These are phyloP conservation scores for Aphis gossypii DNA, from an alignment of 1,140 invertebrate genomes.

Conservation along the genomic window DNA sequence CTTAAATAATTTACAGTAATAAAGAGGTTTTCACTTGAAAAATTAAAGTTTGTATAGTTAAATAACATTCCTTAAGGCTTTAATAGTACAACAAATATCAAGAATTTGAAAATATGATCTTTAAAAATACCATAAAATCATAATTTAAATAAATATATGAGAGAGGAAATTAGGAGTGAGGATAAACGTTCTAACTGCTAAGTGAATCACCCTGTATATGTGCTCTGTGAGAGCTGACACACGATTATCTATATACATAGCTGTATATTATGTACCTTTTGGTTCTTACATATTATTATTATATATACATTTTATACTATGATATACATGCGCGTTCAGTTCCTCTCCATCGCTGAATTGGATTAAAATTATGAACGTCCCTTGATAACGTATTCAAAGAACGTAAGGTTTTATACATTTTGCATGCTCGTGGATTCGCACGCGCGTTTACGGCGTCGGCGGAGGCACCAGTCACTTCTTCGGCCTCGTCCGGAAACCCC, in stretches of 20 bases:
- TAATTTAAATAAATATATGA: not conserved
- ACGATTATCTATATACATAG: no score
- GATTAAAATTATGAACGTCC: conserved; percentile 25
- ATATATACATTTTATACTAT: not conserved
- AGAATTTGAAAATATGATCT: not conserved
- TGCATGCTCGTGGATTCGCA: conserved; percentile 17
- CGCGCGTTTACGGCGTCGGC: conserved; percentile 20
- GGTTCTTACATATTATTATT: not conserved
- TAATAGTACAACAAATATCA: no score
- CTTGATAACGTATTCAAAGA: conserved; percentile 51
- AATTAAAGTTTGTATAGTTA: no score
- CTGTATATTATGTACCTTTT: not conserved
- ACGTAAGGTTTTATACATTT: conserved; percentile 43
- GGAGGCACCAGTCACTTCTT: not conserved
- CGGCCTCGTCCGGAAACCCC: not conserved
- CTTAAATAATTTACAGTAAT: no score
- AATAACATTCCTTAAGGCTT: no score
- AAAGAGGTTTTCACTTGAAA: no score
- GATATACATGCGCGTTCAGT: not conserved
- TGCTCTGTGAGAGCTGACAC: no score
- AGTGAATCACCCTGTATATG: no score
- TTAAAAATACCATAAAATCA: not conserved
- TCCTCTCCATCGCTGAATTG: not conserved
- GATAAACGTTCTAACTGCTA: no score
- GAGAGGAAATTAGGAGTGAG: not conserved